phyloP scores from a whole-genome alignment of 2,888 invertebrate genomes.

The Drosophila gaucha region DNA sequence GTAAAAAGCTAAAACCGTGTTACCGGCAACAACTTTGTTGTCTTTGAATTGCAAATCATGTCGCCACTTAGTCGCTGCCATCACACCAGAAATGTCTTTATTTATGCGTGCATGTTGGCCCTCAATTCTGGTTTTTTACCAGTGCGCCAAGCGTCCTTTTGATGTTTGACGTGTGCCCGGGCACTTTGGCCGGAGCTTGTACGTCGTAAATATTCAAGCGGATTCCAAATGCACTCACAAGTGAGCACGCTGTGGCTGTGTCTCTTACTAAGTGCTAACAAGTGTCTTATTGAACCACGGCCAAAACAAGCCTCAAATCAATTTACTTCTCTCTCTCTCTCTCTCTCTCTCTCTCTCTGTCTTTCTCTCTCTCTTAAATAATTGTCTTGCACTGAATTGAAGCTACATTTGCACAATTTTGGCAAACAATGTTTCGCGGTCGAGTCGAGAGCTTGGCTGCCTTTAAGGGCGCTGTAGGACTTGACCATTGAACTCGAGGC shows the following conservation, averaged over 20 bases:
- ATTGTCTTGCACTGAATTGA: conserved; percentile 37
- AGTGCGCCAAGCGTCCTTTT: conserved; percentile 29
- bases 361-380: conserved; percentile 14
- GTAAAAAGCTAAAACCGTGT: conserved; percentile 31
- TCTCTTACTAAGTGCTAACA: conserved; percentile 64
- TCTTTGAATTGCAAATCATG: conserved; percentile 75
- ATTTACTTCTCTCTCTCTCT: conserved; percentile 44
- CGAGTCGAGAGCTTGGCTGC: conserved; percentile 7
- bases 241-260: conserved; percentile 8
- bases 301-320: conserved; percentile 55
- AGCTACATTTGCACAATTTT: conserved; percentile 25
- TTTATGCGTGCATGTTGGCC: conserved; percentile 69
- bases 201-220: conserved; percentile 74
- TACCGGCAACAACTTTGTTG: conserved; percentile 58
- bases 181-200: conserved; percentile 64
- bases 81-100: conserved; percentile 65
- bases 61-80: conserved; percentile 44
- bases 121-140: conserved; percentile 16
- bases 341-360: background rate
- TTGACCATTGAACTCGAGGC: conserved; percentile 70
- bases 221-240: conserved; percentile 68
- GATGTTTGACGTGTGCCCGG: conserved; percentile 27
- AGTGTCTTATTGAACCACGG: conserved; percentile 62
- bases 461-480: conserved; percentile 10
- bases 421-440: conserved; percentile 1